Percentiles rank a stretch among this genome's conserved stretches.
Conservation (phyloP, 2,888 invertebrate species). For the Dryadula phaetusa region DNA sequence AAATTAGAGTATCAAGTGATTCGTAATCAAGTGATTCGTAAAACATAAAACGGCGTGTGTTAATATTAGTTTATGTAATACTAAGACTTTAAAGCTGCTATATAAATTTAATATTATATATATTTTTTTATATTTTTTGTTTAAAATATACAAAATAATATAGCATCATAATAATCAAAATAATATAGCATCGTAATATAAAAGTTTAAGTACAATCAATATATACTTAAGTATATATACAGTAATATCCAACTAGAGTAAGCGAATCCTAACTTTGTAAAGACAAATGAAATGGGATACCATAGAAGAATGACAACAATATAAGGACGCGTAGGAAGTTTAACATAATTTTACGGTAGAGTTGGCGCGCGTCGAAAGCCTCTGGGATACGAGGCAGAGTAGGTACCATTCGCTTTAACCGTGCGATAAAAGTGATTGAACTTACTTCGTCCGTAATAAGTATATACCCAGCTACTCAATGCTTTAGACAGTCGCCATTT, state of each 20-base stretch:
- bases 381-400: constrained; percentile 63
- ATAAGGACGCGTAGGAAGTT: constrained; percentile 68
- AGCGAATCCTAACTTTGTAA: constrained; percentile 41
- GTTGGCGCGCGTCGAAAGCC: constrained; percentile 65
- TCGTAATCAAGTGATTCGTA: too few species aligned
- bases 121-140: too few species aligned
- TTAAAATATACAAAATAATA: neutral
- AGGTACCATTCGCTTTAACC: constrained; percentile 72
- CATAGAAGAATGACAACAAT: constrained; percentile 61
- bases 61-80: too few species aligned
- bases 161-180: neutral
- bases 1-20: too few species aligned
- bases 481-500: constrained; percentile 60
- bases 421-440: constrained; percentile 81
- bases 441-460: constrained; percentile 75
- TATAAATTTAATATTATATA: too few species aligned
- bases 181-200: neutral
- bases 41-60: too few species aligned
- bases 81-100: too few species aligned
- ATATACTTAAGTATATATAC: neutral
- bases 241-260: constrained; percentile 14
- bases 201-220: neutral
- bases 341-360: constrained; percentile 80
- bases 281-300: constrained; percentile 53
- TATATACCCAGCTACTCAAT: constrained; percentile 61